These are phyloP conservation scores for Atethmia centrago DNA, from an alignment of 2,888 invertebrate species.

Conservation along the genomic window DNA sequence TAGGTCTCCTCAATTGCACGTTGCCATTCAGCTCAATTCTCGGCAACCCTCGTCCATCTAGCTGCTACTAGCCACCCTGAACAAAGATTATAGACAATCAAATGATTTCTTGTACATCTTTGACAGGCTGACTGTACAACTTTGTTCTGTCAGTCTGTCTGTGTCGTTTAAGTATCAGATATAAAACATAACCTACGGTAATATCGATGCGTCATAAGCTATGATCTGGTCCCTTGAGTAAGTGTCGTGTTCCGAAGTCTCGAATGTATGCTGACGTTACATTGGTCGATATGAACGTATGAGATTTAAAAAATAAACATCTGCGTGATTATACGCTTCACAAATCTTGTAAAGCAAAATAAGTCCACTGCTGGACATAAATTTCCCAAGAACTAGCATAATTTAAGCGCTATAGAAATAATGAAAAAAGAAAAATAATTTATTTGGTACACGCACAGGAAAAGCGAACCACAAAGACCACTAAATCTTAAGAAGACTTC, in stretches of 20 bases:
- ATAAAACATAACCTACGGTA: background rate
- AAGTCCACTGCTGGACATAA: background rate
- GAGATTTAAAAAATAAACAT: background rate
- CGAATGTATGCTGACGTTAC: constrained; percentile 15
- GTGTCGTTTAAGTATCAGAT: background rate
- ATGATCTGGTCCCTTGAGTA: constrained; percentile 43
- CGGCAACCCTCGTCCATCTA: no score
- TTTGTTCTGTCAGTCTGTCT: background rate
- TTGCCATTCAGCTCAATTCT: no score
- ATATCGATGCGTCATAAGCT: constrained; percentile 40
- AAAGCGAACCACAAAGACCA: background rate
- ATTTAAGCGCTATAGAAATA: no score
- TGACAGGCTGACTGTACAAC: background rate
- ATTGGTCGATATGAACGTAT: background rate
- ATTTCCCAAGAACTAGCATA: background rate
- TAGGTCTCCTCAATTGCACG: no score
- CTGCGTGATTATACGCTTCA: background rate
- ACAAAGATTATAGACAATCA: background rate
- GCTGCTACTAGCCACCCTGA: no score
- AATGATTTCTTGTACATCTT: background rate
- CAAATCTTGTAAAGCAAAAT: background rate
- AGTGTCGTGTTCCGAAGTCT: constrained; percentile 32
- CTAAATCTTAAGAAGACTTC: no score
- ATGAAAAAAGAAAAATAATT: no score
- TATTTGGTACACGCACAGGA: background rate